phyloP scores from a whole-genome alignment of 2,113 vertebrate genomes.

The Pelvicachromis taeniatus region DNA sequence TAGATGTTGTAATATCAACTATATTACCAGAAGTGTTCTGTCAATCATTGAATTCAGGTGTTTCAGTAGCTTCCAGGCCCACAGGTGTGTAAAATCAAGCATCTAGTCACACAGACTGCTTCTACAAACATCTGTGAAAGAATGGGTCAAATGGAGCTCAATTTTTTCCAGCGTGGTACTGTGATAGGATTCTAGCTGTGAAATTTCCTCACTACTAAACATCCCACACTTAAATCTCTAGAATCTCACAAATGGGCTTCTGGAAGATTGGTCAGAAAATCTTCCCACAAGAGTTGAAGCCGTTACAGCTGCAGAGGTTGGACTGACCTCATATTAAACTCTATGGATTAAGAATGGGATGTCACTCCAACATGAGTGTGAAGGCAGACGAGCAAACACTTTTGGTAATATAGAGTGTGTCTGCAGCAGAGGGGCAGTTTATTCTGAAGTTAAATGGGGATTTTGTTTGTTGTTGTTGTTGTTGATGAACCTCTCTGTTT shows the following conservation, averaged over 20 bases:
- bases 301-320: rapidly evolving
- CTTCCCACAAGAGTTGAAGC: background rate
- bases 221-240: background rate
- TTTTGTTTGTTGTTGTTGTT: background rate
- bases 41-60: background rate
- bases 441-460: background rate
- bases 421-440: background rate
- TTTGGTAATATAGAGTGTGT: background rate
- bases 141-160: too few species aligned
- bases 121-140: background rate
- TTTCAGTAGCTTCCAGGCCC: background rate
- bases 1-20: background rate
- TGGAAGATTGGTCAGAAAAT: background rate
- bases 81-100: background rate
- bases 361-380: background rate
- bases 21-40: background rate
- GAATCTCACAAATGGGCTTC: background rate
- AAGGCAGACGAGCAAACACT: background rate
- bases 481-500: background rate
- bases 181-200: background rate
- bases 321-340: background rate
- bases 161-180: background rate
- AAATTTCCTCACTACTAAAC: background rate
- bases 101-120: background rate
- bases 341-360: background rate